Conservation (phyloP, 2,888 invertebrate species). For the Caenorhabditis imperialis region DNA sequence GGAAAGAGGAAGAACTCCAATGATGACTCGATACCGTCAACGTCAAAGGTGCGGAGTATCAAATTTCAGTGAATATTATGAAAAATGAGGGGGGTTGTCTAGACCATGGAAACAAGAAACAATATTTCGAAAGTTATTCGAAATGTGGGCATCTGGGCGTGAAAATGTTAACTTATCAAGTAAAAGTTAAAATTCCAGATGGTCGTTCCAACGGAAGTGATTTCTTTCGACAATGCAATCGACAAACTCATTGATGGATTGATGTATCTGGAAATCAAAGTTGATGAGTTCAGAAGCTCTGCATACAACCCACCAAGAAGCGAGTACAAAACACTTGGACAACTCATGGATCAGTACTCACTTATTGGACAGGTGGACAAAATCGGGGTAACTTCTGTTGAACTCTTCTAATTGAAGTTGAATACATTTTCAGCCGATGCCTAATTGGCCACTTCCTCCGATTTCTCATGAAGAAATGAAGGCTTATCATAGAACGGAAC, state of each 20-base stretch:
- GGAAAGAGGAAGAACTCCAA: slow-evolving; percentile 38
- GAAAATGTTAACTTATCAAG: no score
- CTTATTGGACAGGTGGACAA: slow-evolving; percentile 44
- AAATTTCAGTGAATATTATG: background rate
- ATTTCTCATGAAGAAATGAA: slow-evolving; percentile 22
- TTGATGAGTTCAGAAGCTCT: slow-evolving; percentile 55
- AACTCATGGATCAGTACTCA: slow-evolving; percentile 22
- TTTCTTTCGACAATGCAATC: slow-evolving; percentile 39
- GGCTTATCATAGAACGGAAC: slow-evolving; percentile 13
- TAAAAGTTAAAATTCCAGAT: slow-evolving; percentile 8
- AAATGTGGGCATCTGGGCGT: background rate
- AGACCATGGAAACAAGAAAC: slow-evolving; percentile 35
- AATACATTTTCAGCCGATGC: slow-evolving; percentile 49
- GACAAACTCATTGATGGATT: slow-evolving; percentile 56
- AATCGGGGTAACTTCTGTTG: slow-evolving; percentile 36
- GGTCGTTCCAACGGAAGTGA: slow-evolving; percentile 22
- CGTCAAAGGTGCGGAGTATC: slow-evolving; percentile 34
- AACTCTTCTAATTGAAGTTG: background rate
- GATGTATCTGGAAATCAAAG: slow-evolving; percentile 62
- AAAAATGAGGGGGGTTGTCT: no score
- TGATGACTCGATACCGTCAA: slow-evolving; percentile 34
- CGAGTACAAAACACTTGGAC: slow-evolving; percentile 18
- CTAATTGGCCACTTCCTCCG: slow-evolving; percentile 46
- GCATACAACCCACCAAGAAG: slow-evolving; percentile 53
- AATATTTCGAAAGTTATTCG: no score